Base-by-base conservation (phyloP, 2,113 vertebrate species). In the Rhinogobius similis region DNA sequence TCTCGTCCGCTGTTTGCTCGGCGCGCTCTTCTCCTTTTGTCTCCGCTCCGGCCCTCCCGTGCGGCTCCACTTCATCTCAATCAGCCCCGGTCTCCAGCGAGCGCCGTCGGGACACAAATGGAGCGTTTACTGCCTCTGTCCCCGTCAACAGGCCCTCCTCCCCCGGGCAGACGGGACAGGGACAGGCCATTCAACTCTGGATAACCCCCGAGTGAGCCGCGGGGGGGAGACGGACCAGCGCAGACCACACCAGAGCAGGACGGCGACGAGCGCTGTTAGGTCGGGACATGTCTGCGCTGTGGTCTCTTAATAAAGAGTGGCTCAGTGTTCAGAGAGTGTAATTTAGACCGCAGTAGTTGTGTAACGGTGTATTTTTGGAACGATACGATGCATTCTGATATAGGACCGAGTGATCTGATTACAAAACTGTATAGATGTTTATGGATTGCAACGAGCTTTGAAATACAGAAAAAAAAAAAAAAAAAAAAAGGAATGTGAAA, bases 131-230 rank as follows among this genome's bases (percentile, higher is more conserved):
- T 27, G 29, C 58, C 58, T 20, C 58, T 18, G 55, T 29, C 29
- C 58, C 46, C 29, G 4, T 38, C 38, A 11, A 36, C 58, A 38
- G 10, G 20, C 29, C 58, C 58, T 36, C 18, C 18, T 14, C 26
- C 58, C n/a, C 77, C 69, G 38, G 32, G 36, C 56, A 43, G 63
- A 68, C 26, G n/a, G 65, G 76, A 83, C 74, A 65, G 36, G 84
- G 75, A 75, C 70, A 21, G 11, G 76, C 70, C 46, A 20, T 18
- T 87, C 56, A 86, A 84, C 87, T 89, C 85, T 67, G 77, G 75
- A 63, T 81, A 68, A 87, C 85, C 85, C 79, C 61, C 0, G 67
- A 52, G 73, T 5, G 26, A 73, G 74, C 74, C 65, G 24, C 14
- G 5, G 58, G 46, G 52, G 24, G 41, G 41, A 27, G 21, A 63